Base-by-base conservation (phyloP, 2,888 invertebrate genomes). In the Agrilus biguttatus region DNA sequence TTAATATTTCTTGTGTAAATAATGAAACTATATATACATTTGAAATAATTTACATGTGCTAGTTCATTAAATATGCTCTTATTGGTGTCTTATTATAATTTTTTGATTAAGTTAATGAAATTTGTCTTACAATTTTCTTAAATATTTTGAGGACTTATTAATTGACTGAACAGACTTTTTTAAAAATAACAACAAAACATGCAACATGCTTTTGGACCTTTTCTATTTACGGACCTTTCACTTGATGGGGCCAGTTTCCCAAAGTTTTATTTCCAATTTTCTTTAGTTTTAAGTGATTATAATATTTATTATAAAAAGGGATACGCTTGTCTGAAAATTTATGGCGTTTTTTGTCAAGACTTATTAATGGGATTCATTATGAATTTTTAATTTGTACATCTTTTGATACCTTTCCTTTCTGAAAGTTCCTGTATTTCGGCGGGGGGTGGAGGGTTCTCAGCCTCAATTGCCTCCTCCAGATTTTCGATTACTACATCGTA, bases 401-500 rank as follows among this genome's bases (percentile, higher is more conserved):
- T 70, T 5, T 21, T 21, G 21, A 63, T 63, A 82, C 82, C 82
- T 72, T 76, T 70, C 58, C 80, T 70, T 52, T 84, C 79, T 53
- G 80, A 77, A 40, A 84, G 72, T 53, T 75, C 75, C 57, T 83
- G 81, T 43, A 78, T 77, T 55, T 78, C 74, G 45, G 77, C 75
- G 57, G 75, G 73, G 44, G 75, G 74, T 3, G 75, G 72, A 37
- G 85, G 85, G 65, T 88, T 89, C 67, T 88, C 88, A 48, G 75
- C 75, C 52, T 87, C 77, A 47, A 89, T 88, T 39, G 80, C 80
- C 54, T 72, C 71, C 62, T 89, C 87, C 40, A 90, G 62, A 65
- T 90, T 81, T 40, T 80, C 74, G 54, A 89, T 85, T 37, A 85
- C 65, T n/a, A 88, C 69, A 41, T 79, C 72, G 58, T 74, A 84